Evolutionary conservation across 2,113 vertebrate genomes (phyloP).

Genomic region (Gorsachius goisagi): DNA sequence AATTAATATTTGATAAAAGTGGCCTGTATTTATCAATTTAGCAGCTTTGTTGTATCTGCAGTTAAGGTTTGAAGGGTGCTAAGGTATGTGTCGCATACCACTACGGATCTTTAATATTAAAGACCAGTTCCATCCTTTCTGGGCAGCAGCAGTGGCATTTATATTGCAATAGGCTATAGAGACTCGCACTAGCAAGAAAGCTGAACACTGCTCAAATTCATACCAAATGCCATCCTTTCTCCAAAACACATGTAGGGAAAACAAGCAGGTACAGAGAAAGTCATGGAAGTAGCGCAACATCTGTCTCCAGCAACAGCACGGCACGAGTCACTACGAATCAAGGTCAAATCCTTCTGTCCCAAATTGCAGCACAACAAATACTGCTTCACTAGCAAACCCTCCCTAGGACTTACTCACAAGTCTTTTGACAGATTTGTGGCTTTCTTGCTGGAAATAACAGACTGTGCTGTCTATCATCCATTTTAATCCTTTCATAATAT

Average conservation of each 20-base stretch:
- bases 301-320: neutral
- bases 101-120: neutral
- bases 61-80: neutral
- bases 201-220: neutral
- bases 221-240: neutral
- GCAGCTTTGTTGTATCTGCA: neutral
- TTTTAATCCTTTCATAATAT: slow-evolving; percentile 1
- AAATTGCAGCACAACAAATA: neutral
- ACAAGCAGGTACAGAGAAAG: neutral
- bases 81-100: neutral
- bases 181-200: neutral
- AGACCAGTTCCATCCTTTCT: neutral
- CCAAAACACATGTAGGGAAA: neutral
- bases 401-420: neutral
- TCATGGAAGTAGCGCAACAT: rapidly evolving
- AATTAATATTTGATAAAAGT: neutral
- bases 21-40: neutral
- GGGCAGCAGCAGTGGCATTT: neutral
- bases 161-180: neutral
- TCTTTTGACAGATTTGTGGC: neutral
- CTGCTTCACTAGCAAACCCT: neutral
- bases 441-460: neutral
- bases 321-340: rapidly evolving
- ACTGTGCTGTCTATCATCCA: neutral
- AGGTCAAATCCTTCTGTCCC: neutral